Conservation (phyloP, 2,113 vertebrate species). For the Cettia cetti region DNA sequence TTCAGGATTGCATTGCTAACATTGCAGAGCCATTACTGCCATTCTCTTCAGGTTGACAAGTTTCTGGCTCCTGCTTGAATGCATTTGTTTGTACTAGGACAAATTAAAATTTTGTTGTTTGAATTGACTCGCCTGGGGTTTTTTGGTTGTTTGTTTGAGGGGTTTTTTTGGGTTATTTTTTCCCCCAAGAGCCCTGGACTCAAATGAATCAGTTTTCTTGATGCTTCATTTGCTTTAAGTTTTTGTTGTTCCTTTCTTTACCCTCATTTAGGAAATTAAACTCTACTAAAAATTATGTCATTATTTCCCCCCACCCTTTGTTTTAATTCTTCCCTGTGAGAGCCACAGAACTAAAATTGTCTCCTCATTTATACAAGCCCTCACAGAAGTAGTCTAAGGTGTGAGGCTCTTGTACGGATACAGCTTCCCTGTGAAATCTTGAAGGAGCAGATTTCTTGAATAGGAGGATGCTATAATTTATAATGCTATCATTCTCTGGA, state of each 20-base stretch:
- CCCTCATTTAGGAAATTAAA: neutral
- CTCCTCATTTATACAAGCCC: neutral
- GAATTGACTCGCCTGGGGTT: neutral
- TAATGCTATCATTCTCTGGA: neutral
- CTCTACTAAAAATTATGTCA: neutral
- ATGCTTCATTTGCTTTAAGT: neutral
- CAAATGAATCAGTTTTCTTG: neutral
- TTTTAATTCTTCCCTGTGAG: neutral
- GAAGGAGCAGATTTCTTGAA: neutral
- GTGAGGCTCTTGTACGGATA: neutral
- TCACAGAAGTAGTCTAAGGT: neutral
- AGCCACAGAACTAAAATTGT: neutral
- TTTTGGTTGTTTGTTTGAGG: too few relatives aligned
- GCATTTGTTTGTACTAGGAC: neutral
- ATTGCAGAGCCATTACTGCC: neutral
- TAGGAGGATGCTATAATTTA: neutral
- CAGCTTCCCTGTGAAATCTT: neutral
- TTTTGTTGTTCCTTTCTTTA: neutral
- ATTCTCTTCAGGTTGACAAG: neutral
- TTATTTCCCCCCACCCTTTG: accelerated
- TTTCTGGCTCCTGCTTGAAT: neutral
- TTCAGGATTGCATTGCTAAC: neutral
- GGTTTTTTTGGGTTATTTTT: too few relatives aligned
- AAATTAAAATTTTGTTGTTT: neutral
- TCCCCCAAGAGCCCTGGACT: neutral